Conservation (phyloP, 2,113 vertebrate genomes). For the Pycnonotus jocosus region DNA sequence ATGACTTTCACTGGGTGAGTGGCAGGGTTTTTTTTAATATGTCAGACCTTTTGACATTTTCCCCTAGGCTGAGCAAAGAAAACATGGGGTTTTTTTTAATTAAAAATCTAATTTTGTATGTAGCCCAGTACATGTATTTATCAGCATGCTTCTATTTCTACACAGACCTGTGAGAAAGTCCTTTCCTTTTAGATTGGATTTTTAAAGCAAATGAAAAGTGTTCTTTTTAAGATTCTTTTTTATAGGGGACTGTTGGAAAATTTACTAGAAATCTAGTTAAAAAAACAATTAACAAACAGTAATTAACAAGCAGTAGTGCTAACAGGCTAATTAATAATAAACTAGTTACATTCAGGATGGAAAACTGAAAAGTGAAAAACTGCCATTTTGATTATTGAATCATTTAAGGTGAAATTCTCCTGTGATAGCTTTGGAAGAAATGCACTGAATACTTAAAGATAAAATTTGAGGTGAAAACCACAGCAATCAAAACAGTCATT, state of each 20-base stretch:
- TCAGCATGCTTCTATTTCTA: neutral
- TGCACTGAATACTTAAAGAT: neutral
- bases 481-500: neutral
- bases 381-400: neutral
- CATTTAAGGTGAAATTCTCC: neutral
- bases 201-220: neutral
- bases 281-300: neutral
- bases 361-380: neutral
- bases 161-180: neutral
- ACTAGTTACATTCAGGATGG: neutral
- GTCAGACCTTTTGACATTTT: neutral
- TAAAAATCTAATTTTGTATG: neutral
- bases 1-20: neutral
- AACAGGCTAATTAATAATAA: neutral
- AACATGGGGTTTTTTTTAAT: accelerated
- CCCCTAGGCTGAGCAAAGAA: neutral
- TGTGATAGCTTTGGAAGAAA: neutral
- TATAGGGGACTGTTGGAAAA: neutral
- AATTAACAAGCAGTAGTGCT: neutral
- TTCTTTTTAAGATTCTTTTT: neutral
- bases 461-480: neutral
- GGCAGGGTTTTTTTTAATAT: neutral
- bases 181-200: neutral
- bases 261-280: neutral
- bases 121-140: neutral